Evolutionary conservation across 2,113 vertebrate genomes (phyloP).

Genomic region (Chitala chitala): DNA sequence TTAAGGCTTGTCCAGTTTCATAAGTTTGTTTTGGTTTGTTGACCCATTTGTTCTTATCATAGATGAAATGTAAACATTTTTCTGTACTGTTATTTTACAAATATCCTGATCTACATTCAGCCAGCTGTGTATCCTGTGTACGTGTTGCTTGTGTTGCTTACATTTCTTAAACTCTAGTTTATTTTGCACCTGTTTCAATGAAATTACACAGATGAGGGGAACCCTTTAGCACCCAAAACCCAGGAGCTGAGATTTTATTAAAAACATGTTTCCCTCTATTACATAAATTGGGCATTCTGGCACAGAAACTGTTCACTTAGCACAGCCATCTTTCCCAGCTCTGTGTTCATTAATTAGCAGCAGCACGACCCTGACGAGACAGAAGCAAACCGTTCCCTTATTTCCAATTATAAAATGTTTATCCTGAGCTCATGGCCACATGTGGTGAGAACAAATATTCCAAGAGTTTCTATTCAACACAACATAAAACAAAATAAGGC

Average conservation of each 20-base stretch:
- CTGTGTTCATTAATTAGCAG: no score
- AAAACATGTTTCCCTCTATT: not conserved
- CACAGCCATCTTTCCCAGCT: no score
- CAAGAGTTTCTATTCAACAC: not conserved
- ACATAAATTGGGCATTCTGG: not conserved
- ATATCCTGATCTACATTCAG: no score
- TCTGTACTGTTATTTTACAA: no score
- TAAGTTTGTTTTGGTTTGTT: not conserved
- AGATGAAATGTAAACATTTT: no score
- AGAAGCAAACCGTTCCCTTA: no score
- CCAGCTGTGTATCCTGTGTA: not conserved
- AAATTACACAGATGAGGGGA: not conserved
- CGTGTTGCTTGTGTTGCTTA: no score
- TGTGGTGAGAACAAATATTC: not conserved
- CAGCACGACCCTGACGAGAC: no score
- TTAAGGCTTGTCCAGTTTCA: not conserved
- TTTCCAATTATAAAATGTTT: constrained; percentile 8
- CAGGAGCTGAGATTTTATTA: not conserved
- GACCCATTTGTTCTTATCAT: not conserved
- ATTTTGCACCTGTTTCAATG: not conserved
- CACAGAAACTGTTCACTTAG: no score
- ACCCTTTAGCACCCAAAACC: no score
- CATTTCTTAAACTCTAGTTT: not conserved
- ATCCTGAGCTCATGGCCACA: not conserved
- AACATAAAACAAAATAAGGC: not conserved